Conservation (phyloP, 1,140 invertebrate genomes). For the Luehdorfia chinensis region DNA sequence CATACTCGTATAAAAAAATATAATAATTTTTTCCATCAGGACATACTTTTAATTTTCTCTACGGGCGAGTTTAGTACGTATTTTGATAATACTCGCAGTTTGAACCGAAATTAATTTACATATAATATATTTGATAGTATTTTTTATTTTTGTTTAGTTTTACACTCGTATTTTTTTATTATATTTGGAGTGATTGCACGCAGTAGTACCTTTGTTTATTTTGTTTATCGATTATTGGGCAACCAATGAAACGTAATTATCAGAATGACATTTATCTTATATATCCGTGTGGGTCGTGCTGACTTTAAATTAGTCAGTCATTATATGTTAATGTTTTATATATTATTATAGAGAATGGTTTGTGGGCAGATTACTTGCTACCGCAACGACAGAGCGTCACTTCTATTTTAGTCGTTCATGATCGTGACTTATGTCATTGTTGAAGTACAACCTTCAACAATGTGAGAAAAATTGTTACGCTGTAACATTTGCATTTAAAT, state of each 20-base stretch:
- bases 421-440: conserved; percentile 20
- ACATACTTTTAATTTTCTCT: no score
- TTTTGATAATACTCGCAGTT: no score
- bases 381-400: conserved; percentile 39
- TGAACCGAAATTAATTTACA: no score
- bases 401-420: conserved; percentile 47
- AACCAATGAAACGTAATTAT: background rate
- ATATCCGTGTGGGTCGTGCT: conserved; percentile 30
- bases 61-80: no score
- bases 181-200: no score
- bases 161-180: no score
- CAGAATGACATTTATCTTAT: background rate
- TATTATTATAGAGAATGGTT: conserved; percentile 32
- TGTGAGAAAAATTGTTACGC: conserved; percentile 14
- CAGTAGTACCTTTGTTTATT: no score
- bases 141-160: no score
- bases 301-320: conserved; percentile 35
- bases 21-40: no score
- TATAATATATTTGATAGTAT: no score
- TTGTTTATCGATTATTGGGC: no score
- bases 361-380: conserved; percentile 36
- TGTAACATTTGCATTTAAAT: conserved; percentile 14
- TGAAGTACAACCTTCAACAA: conserved; percentile 4
- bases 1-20: no score
- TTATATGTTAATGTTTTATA: conserved; percentile 44